Evolutionary conservation across 2,888 invertebrate species (phyloP).

Genomic region (Drosophila silvestris): DNA sequence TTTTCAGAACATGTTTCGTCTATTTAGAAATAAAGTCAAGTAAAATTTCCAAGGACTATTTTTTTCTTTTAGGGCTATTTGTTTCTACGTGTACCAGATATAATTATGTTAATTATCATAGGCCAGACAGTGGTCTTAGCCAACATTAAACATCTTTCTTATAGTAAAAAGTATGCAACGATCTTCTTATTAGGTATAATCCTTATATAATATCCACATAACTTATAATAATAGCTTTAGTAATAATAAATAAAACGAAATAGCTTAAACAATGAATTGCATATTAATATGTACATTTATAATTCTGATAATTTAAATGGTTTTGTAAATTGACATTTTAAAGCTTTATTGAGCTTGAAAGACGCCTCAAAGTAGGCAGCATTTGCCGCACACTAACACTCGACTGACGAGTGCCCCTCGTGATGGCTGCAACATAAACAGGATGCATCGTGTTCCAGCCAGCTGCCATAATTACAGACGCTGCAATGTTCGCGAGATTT

Average conservation of each 20-base stretch:
- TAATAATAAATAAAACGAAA: neutral
- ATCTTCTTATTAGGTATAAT: neutral
- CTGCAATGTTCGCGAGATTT: constrained; percentile 50
- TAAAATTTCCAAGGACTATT: neutral
- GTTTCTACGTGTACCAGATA: neutral
- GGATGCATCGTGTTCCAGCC: constrained; percentile 4
- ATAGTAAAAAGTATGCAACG: neutral
- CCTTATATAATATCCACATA: neutral
- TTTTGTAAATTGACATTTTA: neutral
- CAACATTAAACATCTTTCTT: neutral
- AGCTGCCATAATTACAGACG: constrained; percentile 43
- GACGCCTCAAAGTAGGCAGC: constrained; percentile 53
- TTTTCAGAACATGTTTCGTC: neutral
- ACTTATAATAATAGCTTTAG: neutral
- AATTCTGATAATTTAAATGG: neutral
- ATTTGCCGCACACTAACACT: constrained; percentile 45
- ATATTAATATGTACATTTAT: neutral
- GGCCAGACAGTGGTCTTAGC: too few species aligned
- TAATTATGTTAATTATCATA: neutral
- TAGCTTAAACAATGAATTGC: neutral
- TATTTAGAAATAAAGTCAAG: neutral
- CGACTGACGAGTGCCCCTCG: constrained; percentile 55
- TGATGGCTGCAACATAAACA: constrained; percentile 19
- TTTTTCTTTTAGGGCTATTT: neutral
- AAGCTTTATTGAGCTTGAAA: constrained; percentile 25